Base-by-base conservation (phyloP, 2,888 invertebrate genomes). In the Bimastos eiseni region DNA sequence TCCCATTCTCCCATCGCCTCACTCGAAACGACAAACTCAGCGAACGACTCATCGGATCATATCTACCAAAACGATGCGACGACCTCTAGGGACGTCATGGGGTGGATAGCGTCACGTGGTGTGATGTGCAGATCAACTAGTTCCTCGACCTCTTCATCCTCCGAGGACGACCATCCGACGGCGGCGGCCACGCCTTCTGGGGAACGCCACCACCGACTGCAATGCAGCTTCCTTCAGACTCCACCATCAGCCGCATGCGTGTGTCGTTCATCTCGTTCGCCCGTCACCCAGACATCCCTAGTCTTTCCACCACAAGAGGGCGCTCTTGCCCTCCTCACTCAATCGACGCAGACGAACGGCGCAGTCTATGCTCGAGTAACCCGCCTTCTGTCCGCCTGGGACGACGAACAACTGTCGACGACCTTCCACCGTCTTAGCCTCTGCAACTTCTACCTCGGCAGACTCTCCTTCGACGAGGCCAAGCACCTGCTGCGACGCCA, bases 371-470 rank as follows among this genome's bases (percentile, higher is more conserved):
- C 36, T 5, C 34, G 86, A 4, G 86, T 37, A 19, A 86, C 86
- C 0, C 86, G 37, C n/a, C 5, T 34, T 36, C 37, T 34, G 8
- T 36, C 86, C n/a, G 21, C 24, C 21, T 86, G 86, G 86, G 86
- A 86, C n/a, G 86, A 86, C 21, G 86, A 86, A 1, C 86, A 21
- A 24, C 30, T 89, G 44, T 0, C 41, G 38, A 17, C 38, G 34
- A 30, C 89, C 49, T 89, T 44, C n/a, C 55, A 36, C 44, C 88
- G 90, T 13, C 92, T 92, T 1, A 37, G 30, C 17, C 34, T 55
- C 55, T 91, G 97, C 90, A 97, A 97, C 91, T 97, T 97, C 97
- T 97, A 97, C 95, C 97, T 97, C 95, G 97, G 97, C 92, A 96
- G 96, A 92, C 95, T 97, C 92, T 96, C 96, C 93, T 97, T 97